Evolutionary conservation across 2,113 vertebrate species (phyloP).

Genomic region (Catagonus wagneri): DNA sequence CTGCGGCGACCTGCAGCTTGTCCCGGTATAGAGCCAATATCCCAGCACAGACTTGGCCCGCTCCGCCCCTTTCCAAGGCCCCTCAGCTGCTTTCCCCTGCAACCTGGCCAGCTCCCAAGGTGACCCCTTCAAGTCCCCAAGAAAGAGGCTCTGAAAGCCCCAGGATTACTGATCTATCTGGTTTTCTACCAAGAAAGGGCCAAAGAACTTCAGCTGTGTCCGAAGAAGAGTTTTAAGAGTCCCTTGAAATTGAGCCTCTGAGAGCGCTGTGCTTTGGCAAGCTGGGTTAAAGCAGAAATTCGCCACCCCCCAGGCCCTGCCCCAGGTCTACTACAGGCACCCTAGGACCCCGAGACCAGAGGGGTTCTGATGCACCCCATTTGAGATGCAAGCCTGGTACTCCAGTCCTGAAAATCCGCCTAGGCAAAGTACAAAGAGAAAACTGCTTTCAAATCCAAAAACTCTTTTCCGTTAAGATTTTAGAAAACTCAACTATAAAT

Average conservation of each 20-base stretch:
- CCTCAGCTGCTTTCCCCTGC: rapidly evolving
- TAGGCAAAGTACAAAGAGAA: neutral
- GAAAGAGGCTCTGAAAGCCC: neutral
- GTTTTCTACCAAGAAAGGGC: neutral
- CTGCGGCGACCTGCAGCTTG: neutral
- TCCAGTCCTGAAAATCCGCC: neutral
- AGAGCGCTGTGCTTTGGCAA: neutral
- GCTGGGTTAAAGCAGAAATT: neutral
- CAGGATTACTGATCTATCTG: neutral
- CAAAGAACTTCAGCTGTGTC: neutral
- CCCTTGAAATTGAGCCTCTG: neutral
- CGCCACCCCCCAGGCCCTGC: neutral
- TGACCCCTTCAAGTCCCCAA: rapidly evolving
- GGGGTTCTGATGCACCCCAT: neutral
- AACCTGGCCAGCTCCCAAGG: rapidly evolving
- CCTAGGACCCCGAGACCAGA: rapidly evolving
- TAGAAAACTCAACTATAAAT: neutral
- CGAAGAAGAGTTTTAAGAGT: neutral
- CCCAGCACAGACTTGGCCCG: neutral
- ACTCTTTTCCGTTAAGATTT: neutral
- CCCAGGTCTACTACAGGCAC: rapidly evolving
- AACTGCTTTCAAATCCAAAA: neutral
- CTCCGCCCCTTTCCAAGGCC: neutral
- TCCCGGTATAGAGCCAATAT: neutral
- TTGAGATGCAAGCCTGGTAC: neutral